Evolutionary conservation across 2,113 vertebrate genomes (phyloP).

Genomic region (Pycnonotus jocosus): DNA sequence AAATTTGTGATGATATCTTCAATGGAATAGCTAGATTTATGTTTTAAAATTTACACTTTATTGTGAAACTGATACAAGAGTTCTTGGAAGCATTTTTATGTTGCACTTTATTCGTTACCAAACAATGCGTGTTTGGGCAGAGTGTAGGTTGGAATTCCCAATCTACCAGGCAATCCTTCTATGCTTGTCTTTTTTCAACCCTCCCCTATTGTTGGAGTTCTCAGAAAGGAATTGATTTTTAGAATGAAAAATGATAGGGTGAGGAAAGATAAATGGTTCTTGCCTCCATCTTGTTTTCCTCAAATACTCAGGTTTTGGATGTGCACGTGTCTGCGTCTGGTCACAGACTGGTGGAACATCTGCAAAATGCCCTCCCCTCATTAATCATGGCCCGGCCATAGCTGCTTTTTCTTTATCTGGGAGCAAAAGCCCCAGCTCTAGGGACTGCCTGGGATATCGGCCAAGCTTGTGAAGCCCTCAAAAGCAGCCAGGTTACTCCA

Average conservation of each 20-base stretch:
- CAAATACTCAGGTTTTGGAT: background rate
- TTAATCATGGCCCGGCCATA: background rate
- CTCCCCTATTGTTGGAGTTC: background rate
- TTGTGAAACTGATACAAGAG: background rate
- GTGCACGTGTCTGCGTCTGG: background rate
- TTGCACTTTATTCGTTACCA: background rate
- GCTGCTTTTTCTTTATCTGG: background rate
- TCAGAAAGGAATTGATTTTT: background rate
- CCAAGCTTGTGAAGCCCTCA: background rate
- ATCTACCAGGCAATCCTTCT: background rate
- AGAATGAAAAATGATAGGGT: background rate
- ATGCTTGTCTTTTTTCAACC: background rate
- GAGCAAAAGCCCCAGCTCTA: background rate
- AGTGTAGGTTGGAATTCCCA: background rate
- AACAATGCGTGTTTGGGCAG: accelerated
- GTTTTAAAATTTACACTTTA: background rate
- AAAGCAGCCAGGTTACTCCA: background rate
- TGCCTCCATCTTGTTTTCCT: background rate
- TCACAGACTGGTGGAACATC: background rate
- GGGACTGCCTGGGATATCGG: background rate
- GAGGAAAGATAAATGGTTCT: background rate
- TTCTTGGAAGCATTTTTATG: background rate
- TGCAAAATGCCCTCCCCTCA: background rate
- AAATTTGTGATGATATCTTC: background rate
- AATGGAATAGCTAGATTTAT: background rate